Evolutionary conservation across 1,140 invertebrate genomes (phyloP).

Genomic region (Tyrophagus putrescentiae): DNA sequence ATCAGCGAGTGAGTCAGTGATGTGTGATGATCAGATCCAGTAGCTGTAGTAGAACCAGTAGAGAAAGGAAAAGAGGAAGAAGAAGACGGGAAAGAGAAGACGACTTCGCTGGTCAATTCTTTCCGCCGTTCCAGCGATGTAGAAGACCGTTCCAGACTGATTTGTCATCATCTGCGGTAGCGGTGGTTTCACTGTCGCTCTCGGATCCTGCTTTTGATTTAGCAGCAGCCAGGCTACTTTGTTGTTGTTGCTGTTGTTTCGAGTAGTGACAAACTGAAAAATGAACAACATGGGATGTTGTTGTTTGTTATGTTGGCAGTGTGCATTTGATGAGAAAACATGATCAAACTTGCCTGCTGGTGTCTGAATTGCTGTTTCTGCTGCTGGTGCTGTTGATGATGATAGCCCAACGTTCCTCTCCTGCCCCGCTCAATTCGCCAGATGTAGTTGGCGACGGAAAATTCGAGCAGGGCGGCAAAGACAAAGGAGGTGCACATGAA

Average conservation of each 20-base stretch:
- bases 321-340: background rate
- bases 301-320: too few species aligned
- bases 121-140: background rate
- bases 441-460: slow-evolving; percentile 36
- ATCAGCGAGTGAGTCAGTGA: background rate
- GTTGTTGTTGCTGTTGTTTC: too few species aligned
- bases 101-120: slow-evolving; percentile 25
- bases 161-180: too few species aligned
- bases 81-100: slow-evolving; percentile 27
- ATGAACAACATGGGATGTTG: too few species aligned
- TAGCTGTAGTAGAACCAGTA: slow-evolving; percentile 26
- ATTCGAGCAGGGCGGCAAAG: slow-evolving; percentile 36
- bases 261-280: too few species aligned
- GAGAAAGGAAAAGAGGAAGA: slow-evolving; percentile 29
- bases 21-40: background rate
- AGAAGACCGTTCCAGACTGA: too few species aligned
- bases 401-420: background rate
- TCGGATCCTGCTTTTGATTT: too few species aligned
- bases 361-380: background rate
- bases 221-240: too few species aligned
- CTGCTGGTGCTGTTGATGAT: background rate
- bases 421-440: slow-evolving; percentile 24
- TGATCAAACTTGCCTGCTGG: background rate
- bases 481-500: slow-evolving; percentile 39
- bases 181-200: too few species aligned